Base-by-base conservation (phyloP, 2,888 invertebrate genomes). In the Ennomos quercinarius region DNA sequence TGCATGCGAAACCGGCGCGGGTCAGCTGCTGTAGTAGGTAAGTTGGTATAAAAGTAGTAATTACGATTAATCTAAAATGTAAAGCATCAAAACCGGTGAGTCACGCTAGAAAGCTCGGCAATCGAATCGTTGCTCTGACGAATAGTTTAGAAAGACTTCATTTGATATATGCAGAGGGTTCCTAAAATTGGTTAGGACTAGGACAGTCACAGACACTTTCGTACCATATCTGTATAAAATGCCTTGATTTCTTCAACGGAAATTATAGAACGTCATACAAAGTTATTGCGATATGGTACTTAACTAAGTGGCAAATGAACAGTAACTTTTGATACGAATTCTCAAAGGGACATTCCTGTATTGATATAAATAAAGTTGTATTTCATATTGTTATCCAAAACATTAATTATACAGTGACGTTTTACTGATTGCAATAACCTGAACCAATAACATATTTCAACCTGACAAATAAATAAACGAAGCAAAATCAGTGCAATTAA, bases 101-200 rank as follows among this genome's bases (percentile, higher is more conserved):
- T 57, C 72, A 46, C 51, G 45, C 67, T 84, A 76, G 61, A 77
- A 62, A 76, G 76, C 78, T 82, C 82, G 76, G 83, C 84, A 86
- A 85, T 86, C 78, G 87, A 87, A 85, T 81, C 83, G 82, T 77
- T 80, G 78, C 87, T 84, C 83, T 78, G 81, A 77, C 81, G 86
- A 84, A 87, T 90, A 90, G 89, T 89, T 88, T 83, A 86, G 85
- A 88, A 89, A 87, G 86, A 87, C 86, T 90, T 89, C 89, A 89
- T 87, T 87, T 87, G 80, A 87, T 85, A 83, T 88, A 87, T 81
- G 80, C 77, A 73, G 80, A 84, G 88, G 89, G 87, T 85, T 81
- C 73, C 78, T 48, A 77, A 83, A 83, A 83, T 84, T 76, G 76
- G 68, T 81, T 80, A 71, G 74, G 27, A 27, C 27, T 27, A 71